Evolutionary conservation across 2,797 vertebrate genomes (phyloP).

Genomic region (Echiichthys vipera): DNA sequence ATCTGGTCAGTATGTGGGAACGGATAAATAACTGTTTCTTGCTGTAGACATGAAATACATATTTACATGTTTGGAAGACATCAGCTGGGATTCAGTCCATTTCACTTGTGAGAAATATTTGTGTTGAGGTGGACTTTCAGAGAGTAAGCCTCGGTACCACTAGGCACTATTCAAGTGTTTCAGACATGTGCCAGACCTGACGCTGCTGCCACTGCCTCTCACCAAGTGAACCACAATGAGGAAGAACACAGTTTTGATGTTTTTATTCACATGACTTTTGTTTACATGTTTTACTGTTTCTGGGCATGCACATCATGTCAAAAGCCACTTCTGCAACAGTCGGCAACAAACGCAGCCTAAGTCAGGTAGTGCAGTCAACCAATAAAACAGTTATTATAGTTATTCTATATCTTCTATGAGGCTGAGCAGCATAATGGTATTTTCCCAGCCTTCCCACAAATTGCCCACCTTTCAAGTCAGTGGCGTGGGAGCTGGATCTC

Average conservation of each 20-base stretch:
- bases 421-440: conserved; percentile 24
- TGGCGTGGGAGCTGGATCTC: conserved; percentile 72
- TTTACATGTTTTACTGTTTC: conserved; percentile 58
- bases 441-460: conserved; percentile 38
- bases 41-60: conserved; percentile 20
- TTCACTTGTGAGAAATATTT: not conserved
- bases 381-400: conserved; percentile 7
- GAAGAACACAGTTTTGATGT: conserved; percentile 60
- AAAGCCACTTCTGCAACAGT: conserved; percentile 42
- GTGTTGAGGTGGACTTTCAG: conserved; percentile 18
- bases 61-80: conserved; percentile 13
- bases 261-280: conserved; percentile 69
- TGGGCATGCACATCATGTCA: conserved; percentile 43
- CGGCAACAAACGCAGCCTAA: conserved; percentile 45
- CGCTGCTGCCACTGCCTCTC: conserved; percentile 43
- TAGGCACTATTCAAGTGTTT: conserved; percentile 44
- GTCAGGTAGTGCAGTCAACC: conserved; percentile 45
- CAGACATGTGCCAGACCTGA: conserved; percentile 51
- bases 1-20: conserved; percentile 1
- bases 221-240: conserved; percentile 42
- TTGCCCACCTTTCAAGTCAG: conserved; percentile 70
- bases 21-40: conserved; percentile 32
- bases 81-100: no score
- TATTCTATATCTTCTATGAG: conserved; percentile 29
- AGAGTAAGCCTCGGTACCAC: conserved; percentile 1